Base-by-base conservation (phyloP, 2,888 invertebrate species). In the Alsophila aescularia region DNA sequence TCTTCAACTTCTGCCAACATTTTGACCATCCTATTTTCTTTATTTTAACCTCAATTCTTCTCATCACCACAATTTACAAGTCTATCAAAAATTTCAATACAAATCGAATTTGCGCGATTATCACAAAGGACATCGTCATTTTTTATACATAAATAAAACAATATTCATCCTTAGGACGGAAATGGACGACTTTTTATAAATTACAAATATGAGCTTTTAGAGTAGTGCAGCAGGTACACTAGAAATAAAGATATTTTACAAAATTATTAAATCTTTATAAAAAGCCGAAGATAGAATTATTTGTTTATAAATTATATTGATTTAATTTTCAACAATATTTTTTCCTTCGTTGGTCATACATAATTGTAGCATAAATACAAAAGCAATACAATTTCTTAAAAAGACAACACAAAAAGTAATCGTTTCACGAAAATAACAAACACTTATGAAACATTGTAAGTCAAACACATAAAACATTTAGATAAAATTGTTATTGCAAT, bases 391-490 rank as follows among this genome's bases (percentile, higher is more conserved):
- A 60, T 44, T 37, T 49, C 42, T 44, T 31, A 57, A 51, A 47
- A n/a, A 64, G 59, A 35, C 40, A 71, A 64, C 52, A 67, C 66
- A 79, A 57, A 70, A 70, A 81, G 70, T 82, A 79, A 83, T 87
- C 87, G 86, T 88, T 82, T 75, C 40, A 87, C 87, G 86, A 87
- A 83, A 81, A 86, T 86, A 85, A 87, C 83, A 73, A 74, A 70
- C 59, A 52, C 62, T 58, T 52, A 16, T 10, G 56, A 58, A 60
- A 60, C 51, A 58, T 67, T 52, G 61, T 61, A 67, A 63, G 44
- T 65, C 56, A 60, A 64, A 60, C 56, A 57, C 35, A 24, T 58
- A 62, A 64, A 59, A 53, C 24, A 54, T 39, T 40, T 39, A 40
- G 53, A 48, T 36, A 32, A 40, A 52, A 52, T 60, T 53, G 51